Evolutionary conservation across 2,888 invertebrate species (phyloP).

Genomic region (Parnassius apollo): DNA sequence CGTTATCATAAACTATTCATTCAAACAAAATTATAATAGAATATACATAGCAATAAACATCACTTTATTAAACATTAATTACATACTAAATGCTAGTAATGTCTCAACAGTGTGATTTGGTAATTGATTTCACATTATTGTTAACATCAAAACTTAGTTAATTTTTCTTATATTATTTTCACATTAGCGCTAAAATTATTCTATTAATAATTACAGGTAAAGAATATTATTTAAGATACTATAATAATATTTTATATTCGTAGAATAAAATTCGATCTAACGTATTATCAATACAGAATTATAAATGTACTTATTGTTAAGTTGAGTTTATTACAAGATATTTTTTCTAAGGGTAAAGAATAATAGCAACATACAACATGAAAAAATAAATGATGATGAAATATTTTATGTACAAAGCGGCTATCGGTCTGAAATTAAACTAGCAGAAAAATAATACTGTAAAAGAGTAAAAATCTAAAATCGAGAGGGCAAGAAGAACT

Average conservation of each 20-base stretch:
- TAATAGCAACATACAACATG: too few relatives aligned
- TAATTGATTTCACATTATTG: constrained; percentile 49
- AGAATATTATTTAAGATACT: constrained; percentile 2
- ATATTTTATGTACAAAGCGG: constrained; percentile 34
- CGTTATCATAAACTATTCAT: constrained; percentile 75
- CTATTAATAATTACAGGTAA: constrained; percentile 6
- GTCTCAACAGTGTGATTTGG: constrained; percentile 56
- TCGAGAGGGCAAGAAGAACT: constrained; percentile 48
- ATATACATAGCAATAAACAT: constrained; percentile 50
- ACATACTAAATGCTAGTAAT: constrained; percentile 40
- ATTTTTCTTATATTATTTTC: constrained; percentile 27
- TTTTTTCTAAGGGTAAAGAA: neutral
- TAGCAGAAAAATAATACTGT: constrained; percentile 57
- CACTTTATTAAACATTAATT: constrained; percentile 37
- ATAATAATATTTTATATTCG: neutral
- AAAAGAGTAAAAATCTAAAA: constrained; percentile 45
- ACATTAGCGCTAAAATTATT: constrained; percentile 28
- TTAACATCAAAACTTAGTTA: constrained; percentile 29
- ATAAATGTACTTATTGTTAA: constrained; percentile 1
- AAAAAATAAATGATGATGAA: neutral
- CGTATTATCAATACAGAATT: constrained; percentile 26
- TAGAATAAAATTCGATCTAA: neutral
- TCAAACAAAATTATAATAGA: constrained; percentile 72
- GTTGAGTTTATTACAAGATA: neutral
- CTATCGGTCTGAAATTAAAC: constrained; percentile 36